Percentiles rank a stretch among this genome's conserved stretches.
Conservation (phyloP, 2,888 invertebrate genomes). For the Caenorhabditis doughertyi region DNA sequence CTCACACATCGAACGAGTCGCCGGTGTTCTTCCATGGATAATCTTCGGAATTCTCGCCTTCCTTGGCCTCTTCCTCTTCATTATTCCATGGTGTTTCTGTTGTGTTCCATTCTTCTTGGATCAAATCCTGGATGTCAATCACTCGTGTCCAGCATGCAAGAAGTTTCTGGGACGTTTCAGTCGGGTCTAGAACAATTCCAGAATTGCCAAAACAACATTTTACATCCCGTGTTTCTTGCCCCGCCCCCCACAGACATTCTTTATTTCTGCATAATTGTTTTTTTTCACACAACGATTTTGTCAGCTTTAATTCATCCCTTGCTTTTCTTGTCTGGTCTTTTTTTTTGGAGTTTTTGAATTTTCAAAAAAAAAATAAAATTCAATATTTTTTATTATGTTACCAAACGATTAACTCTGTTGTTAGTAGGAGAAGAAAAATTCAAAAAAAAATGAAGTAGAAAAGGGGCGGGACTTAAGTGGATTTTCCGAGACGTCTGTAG, state of each 20-base stretch:
- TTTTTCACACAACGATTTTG: neutral
- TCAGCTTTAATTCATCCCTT: neutral
- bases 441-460: neutral
- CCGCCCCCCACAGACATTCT: too few relatives aligned
- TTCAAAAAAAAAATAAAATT: neutral
- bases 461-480: slow-evolving; percentile 75
- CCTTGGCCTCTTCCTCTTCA: slow-evolving; percentile 79
- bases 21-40: slow-evolving; percentile 78
- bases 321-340: neutral
- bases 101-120: slow-evolving; percentile 80
- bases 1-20: slow-evolving; percentile 75
- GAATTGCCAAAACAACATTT: slow-evolving; percentile 15
- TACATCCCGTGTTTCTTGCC: neutral
- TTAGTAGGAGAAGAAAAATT: slow-evolving; percentile 21
- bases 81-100: slow-evolving; percentile 79
- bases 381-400: slow-evolving; percentile 2
- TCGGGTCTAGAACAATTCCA: slow-evolving; percentile 28
- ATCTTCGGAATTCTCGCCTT: slow-evolving; percentile 70
- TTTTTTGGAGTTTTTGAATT: too few relatives aligned
- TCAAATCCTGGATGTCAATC: slow-evolving; percentile 79
- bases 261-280: neutral
- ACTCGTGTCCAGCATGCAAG: slow-evolving; percentile 80
- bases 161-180: slow-evolving; percentile 77
- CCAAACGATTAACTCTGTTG: neutral
- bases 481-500: slow-evolving; percentile 80